A percentile compares a stretch with the other conserved stretches of the same genome.
These are phyloP conservation scores for Hyppa rectilinea DNA, from an alignment of 2,888 invertebrate species.

Conservation along the genomic window DNA sequence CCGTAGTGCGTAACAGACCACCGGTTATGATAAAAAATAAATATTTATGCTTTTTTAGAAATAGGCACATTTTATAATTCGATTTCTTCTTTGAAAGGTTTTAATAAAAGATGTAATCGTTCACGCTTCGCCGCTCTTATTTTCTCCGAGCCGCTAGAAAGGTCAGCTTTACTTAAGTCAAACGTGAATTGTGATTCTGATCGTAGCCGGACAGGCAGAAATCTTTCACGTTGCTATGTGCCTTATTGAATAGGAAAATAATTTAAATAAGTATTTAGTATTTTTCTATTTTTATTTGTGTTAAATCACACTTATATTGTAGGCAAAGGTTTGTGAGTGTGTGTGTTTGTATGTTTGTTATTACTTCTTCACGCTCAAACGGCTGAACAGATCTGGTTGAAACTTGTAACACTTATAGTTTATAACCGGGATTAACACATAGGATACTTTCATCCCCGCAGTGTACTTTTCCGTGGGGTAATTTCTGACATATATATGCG, in stretches of 20 bases:
- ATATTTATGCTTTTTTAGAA: background rate
- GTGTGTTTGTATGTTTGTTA: too few species aligned
- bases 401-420: too few species aligned
- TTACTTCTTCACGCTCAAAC: too few species aligned
- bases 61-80: background rate
- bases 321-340: too few species aligned
- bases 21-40: background rate
- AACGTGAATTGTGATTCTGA: conserved; percentile 56
- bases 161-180: conserved; percentile 52
- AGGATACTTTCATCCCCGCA: too few species aligned
- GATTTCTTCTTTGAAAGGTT: conserved; percentile 43
- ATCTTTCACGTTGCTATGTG: conserved; percentile 8
- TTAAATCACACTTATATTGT: too few species aligned
- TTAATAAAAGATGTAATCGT: conserved; percentile 56
- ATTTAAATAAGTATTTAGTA: background rate
- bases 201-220: conserved; percentile 30
- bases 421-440: too few species aligned
- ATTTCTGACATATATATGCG: too few species aligned
- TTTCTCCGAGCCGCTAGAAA: conserved; percentile 30
- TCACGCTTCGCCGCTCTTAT: conserved; percentile 51
- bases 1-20: background rate
- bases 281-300: background rate
- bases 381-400: too few species aligned
- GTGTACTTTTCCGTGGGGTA: too few species aligned
- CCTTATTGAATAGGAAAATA: conserved; percentile 15